A percentile compares a stretch with the other conserved stretches of the same genome.
These are phyloP conservation scores for Dipodomys ordii DNA, from an alignment of 2,113 vertebrate genomes.

Conservation along the genomic window DNA sequence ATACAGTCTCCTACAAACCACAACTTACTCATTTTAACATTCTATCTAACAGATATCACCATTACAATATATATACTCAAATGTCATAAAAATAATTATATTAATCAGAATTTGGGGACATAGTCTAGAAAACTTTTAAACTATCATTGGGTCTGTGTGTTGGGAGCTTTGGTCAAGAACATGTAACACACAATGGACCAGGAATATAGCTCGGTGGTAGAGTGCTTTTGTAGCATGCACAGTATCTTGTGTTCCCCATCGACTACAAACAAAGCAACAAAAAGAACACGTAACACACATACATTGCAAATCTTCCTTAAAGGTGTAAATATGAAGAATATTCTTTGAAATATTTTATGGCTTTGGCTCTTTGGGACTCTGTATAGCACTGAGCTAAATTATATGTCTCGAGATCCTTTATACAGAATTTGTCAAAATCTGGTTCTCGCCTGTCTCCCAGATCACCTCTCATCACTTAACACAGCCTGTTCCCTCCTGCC, in stretches of 20 bases:
- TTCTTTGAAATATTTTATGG: not conserved
- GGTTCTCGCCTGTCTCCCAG: not conserved
- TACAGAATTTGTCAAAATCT: not conserved
- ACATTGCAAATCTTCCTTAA: not conserved
- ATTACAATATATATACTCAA: not conserved
- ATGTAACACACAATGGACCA: not conserved
- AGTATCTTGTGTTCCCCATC: too few relatives aligned
- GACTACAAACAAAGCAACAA: too few relatives aligned
- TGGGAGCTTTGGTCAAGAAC: not conserved
- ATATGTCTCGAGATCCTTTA: not conserved
- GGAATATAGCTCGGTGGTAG: too few relatives aligned
- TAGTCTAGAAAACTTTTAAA: not conserved
- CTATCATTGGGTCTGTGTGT: not conserved
- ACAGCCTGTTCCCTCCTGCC: not conserved
- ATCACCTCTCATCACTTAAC: not conserved
- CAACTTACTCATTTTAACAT: not conserved
- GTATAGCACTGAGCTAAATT: slow-evolving; percentile 19
- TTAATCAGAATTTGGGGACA: not conserved
- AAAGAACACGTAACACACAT: not conserved
- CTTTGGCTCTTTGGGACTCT: slow-evolving; percentile 1
- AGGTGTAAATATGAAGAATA: not conserved
- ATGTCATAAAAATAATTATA: not conserved
- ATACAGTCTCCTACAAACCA: not conserved
- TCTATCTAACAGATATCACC: not conserved
- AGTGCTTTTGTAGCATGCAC: too few relatives aligned